These are phyloP conservation scores for Hirtodrosophila cameraria DNA, from an alignment of 2,888 invertebrate genomes.

Conservation along the genomic window DNA sequence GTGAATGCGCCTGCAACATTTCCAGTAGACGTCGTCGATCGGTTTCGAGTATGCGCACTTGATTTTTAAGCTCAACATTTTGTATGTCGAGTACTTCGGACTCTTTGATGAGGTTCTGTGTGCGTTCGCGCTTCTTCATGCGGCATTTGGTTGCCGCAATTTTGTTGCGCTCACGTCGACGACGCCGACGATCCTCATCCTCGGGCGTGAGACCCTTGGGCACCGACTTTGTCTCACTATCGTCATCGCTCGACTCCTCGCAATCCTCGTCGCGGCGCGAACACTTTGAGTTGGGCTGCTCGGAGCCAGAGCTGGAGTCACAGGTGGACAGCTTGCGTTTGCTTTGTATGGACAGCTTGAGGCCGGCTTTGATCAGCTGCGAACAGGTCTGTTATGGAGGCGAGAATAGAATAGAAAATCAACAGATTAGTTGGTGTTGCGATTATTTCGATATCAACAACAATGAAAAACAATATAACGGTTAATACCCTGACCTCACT, in stretches of 20 bases:
- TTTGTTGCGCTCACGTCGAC: conserved; percentile 95
- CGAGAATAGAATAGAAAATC: conserved; percentile 8
- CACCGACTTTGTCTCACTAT: conserved; percentile 85
- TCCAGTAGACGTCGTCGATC: conserved; percentile 91
- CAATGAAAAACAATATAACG: too few relatives aligned
- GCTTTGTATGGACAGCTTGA: conserved; percentile 95
- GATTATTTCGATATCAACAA: too few relatives aligned
- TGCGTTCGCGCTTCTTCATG: conserved; percentile 95
- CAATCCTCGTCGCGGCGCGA: conserved; percentile 83
- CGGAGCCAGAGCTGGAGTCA: conserved; percentile 85
- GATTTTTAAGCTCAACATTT: conserved; percentile 92
- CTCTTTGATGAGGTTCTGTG: conserved; percentile 93
- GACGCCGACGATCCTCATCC: conserved; percentile 93
- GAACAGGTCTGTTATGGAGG: conserved; percentile 89
- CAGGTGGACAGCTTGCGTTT: conserved; percentile 91
- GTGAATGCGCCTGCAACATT: conserved; percentile 90
- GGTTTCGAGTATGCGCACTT: conserved; percentile 92
- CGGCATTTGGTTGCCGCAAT: conserved; percentile 97
- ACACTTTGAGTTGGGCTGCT: conserved; percentile 84
- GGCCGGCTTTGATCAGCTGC: conserved; percentile 94
- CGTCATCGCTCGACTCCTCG: conserved; percentile 85
- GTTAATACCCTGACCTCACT: too few relatives aligned
- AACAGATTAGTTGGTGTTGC: too few relatives aligned
- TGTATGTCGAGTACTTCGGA: conserved; percentile 93
- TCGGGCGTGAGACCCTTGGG: conserved; percentile 90